Base-by-base conservation (phyloP, 2,113 vertebrate species). In the Danionella cerebrum region DNA sequence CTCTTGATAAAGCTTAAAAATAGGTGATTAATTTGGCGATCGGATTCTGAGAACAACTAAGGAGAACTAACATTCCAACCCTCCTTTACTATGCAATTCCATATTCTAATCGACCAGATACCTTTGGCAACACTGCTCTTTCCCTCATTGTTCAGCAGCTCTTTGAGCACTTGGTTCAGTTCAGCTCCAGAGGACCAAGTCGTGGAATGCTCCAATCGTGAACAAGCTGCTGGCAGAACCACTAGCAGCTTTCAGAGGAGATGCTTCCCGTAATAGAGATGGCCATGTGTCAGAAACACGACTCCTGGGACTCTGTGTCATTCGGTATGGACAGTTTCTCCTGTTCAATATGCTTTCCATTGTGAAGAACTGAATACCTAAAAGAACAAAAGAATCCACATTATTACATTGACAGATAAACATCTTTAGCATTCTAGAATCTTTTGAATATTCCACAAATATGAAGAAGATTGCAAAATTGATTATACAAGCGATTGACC, bases 331-430 rank as follows among this genome's bases (percentile, higher is more conserved):
- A 63, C 78, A 76, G 82, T 63, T 84, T 84, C 70, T 86, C 81
- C 64, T 79, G 83, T 70, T 83, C 80, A 27, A 19, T 14, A 65
- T 87, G 83, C 68, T 71, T 87, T 71, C 87, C 87, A 22, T 89
- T 89, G 72, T 84, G 79, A 59, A 88, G 83, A 51, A 83, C 85
- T 38, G 82, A 81, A 79, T 90, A 90, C 74, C 88, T 90, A 3
- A 50, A 27, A 50, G 29, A 25, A 11, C 36, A 38, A 18, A 50
- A 36, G 10, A 31, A 39, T 29, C 4, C 55, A 21, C n/a, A n/a
- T n/a, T n/a, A n/a, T n/a, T n/a, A n/a, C n/a, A n/a, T n/a, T n/a
- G n/a, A n/a, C n/a, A n/a, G n/a, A n/a, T n/a, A n/a, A n/a, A n/a
- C n/a, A n/a, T n/a, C n/a, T n/a, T n/a, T n/a, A n/a, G n/a, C n/a